Percentiles rank a stretch among this genome's conserved stretches.
Conservation (phyloP, 2,888 invertebrate species). For the Xanthorhoe spadicearia region DNA sequence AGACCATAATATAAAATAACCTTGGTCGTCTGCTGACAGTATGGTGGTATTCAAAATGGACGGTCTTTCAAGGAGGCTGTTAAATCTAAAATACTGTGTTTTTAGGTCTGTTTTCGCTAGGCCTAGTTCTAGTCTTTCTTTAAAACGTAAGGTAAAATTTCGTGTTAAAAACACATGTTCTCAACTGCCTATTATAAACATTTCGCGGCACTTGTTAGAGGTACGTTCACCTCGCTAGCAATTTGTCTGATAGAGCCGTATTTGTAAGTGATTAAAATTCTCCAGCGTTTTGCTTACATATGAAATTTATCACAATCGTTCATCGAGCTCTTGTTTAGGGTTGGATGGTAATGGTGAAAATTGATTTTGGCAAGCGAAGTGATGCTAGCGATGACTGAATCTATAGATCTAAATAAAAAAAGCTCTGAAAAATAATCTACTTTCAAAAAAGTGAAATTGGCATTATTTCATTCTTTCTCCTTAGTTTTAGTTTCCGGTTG, state of each 20-base stretch:
- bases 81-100: not conserved
- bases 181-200: constrained; percentile 3
- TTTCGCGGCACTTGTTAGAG: constrained; percentile 18
- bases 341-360: not conserved
- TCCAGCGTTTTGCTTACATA: constrained; percentile 17
- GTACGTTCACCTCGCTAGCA: constrained; percentile 28
- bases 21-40: not conserved
- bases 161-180: no score
- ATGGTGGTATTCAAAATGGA: constrained; percentile 1
- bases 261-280: constrained; percentile 27
- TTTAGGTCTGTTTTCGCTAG: no score
- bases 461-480: no score
- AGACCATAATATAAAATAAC: constrained; percentile 5
- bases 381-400: constrained; percentile 1
- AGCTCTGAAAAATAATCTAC: not conserved
- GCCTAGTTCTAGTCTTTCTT: no score
- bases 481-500: no score
- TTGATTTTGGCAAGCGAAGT: not conserved
- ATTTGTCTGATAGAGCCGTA: constrained; percentile 22
- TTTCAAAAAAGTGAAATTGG: no score
- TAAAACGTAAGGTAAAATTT: no score
- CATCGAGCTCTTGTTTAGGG: constrained; percentile 9
- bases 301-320: constrained; percentile 25
- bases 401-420: not conserved
- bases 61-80: not conserved